Conservation (phyloP, 2,797 vertebrate species). For the Morelia viridis region DNA sequence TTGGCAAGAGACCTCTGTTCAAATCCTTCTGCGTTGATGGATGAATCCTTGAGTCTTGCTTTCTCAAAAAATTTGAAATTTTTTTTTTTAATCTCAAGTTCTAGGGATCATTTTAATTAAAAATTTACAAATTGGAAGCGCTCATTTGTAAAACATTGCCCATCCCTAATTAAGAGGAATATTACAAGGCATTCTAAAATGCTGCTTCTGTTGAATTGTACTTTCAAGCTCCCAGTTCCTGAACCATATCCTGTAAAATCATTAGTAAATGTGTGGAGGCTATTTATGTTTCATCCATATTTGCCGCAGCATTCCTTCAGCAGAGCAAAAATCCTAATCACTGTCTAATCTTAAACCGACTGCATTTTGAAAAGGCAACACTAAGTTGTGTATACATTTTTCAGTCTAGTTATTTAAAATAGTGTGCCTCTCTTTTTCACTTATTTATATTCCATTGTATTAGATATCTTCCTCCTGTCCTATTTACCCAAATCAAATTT, state of each 20-base stretch:
- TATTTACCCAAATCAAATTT: slow-evolving; percentile 47
- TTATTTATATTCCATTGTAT: slow-evolving; percentile 33
- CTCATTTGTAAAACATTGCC: not conserved
- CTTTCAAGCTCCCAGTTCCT: not conserved
- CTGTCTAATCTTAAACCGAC: not conserved
- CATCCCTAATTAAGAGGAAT: not conserved
- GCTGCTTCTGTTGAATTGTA: not conserved
- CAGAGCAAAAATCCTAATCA: not conserved
- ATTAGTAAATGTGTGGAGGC: not conserved
- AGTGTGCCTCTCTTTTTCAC: not conserved
- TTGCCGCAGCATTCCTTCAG: not conserved
- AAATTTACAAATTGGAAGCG: not conserved
- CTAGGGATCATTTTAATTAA: not conserved
- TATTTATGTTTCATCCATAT: not conserved
- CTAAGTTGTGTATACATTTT: slow-evolving; percentile 33
- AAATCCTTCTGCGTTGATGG: not conserved
- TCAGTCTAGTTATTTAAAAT: slow-evolving; percentile 33
- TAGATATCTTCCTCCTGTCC: slow-evolving; percentile 21
- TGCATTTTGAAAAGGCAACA: slow-evolving; percentile 20
- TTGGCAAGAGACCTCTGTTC: not conserved
- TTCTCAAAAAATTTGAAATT: not conserved
- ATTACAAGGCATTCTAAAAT: not conserved
- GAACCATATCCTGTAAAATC: not conserved
- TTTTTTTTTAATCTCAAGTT: not conserved
- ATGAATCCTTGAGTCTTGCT: not conserved